Evolutionary conservation across 2,888 invertebrate genomes (phyloP).

Genomic region (Noctua comes): DNA sequence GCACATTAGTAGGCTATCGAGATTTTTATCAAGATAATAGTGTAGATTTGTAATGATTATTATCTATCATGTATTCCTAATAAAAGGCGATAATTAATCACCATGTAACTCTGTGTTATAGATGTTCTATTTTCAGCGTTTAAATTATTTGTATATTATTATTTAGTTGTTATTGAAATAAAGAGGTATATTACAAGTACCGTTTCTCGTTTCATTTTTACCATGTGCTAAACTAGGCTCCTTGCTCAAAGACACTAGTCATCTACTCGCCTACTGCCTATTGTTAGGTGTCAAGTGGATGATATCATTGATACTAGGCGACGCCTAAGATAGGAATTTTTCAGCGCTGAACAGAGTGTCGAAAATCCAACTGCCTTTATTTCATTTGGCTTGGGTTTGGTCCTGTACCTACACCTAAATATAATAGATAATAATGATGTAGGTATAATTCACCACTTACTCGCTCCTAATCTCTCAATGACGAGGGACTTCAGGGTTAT

Average conservation of each 20-base stretch:
- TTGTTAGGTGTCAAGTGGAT: too few species aligned
- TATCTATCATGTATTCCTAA: slow-evolving; percentile 39
- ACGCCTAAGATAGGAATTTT: too few species aligned
- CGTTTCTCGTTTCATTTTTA: neutral
- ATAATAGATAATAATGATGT: too few species aligned
- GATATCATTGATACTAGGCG: too few species aligned
- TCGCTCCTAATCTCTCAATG: neutral
- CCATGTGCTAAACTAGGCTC: neutral
- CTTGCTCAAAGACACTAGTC: too few species aligned
- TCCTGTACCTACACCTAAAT: too few species aligned
- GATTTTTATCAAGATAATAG: slow-evolving; percentile 32
- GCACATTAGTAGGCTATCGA: slow-evolving; percentile 34
- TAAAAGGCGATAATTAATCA: slow-evolving; percentile 46
- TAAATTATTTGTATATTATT: slow-evolving; percentile 60
- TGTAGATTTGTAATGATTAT: slow-evolving; percentile 20
- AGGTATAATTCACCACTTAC: neutral
- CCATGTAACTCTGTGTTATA: slow-evolving; percentile 53
- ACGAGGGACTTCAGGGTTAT: neutral
- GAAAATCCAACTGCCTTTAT: too few species aligned
- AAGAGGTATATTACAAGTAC: slow-evolving; percentile 55
- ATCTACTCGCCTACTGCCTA: too few species aligned
- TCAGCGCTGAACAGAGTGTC: too few species aligned
- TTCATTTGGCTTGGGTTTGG: too few species aligned
- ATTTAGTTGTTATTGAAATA: slow-evolving; percentile 63
- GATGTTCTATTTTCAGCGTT: slow-evolving; percentile 60